These are phyloP conservation scores for Lycophotia porphyrea DNA, from an alignment of 2,888 invertebrate species.

Conservation along the genomic window DNA sequence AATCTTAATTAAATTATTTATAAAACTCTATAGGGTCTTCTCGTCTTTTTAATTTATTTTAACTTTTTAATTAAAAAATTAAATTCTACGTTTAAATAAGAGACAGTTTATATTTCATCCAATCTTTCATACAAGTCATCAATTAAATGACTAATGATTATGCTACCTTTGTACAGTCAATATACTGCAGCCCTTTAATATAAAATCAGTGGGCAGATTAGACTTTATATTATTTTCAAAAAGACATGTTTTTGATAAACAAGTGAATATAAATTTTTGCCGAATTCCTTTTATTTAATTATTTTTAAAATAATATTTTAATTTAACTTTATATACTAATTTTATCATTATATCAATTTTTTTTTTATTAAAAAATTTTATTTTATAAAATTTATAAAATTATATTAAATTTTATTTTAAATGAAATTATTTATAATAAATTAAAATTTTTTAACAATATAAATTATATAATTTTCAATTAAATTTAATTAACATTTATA, in stretches of 20 bases:
- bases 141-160: slow-evolving; percentile 95
- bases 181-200: slow-evolving; percentile 94
- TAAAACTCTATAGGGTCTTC: slow-evolving; percentile 95
- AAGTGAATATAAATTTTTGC: slow-evolving; percentile 92
- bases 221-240: slow-evolving; percentile 91
- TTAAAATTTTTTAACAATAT: slow-evolving; percentile 89
- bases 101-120: slow-evolving; percentile 92
- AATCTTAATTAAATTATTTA: slow-evolving; percentile 81
- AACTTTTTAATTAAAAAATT: slow-evolving; percentile 91
- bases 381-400: slow-evolving; percentile 86
- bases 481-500: slow-evolving; percentile 81
- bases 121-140: slow-evolving; percentile 94
- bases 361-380: slow-evolving; percentile 83
- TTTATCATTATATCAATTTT: slow-evolving; percentile 90
- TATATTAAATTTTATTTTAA: slow-evolving; percentile 74
- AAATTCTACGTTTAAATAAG: slow-evolving; percentile 80
- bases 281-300: slow-evolving; percentile 91
- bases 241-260: slow-evolving; percentile 95
- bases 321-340: slow-evolving; percentile 87
- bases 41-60: slow-evolving; percentile 92
- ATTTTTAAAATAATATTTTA: slow-evolving; percentile 71
- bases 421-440: slow-evolving; percentile 87
- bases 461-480: slow-evolving; percentile 89
- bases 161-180: slow-evolving; percentile 95
- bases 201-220: slow-evolving; percentile 93